phyloP scores from a whole-genome alignment of 2,888 invertebrate genomes.

The Stenodema calcarata region DNA sequence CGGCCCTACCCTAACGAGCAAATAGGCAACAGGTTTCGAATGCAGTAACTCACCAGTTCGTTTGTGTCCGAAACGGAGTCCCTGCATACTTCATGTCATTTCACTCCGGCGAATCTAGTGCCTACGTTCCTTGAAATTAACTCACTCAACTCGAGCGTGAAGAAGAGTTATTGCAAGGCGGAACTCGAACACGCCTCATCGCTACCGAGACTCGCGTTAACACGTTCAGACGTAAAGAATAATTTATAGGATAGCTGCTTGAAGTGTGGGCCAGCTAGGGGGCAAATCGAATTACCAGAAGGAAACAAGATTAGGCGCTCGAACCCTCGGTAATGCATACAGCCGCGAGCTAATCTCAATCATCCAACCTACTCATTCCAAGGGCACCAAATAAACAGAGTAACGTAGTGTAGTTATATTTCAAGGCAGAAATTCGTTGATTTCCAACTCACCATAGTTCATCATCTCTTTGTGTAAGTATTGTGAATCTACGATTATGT shows the following conservation, averaged over 20 bases:
- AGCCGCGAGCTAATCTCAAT: background rate
- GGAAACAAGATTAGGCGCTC: background rate
- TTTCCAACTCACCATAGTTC: background rate
- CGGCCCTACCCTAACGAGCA: no score
- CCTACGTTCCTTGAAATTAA: background rate
- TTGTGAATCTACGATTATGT: no score
- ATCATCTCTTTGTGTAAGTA: background rate
- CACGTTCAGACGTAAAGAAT: constrained; percentile 8
- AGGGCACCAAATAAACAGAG: background rate
- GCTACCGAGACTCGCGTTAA: background rate
- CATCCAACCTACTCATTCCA: background rate
- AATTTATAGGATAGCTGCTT: background rate
- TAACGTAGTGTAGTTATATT: background rate
- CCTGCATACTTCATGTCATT: no score
- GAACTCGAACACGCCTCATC: background rate
- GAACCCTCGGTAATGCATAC: background rate
- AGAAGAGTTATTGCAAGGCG: background rate
- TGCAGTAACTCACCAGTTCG: no score
- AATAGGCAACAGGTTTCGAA: no score
- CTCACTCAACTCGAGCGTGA: background rate
- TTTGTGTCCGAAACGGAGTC: no score
- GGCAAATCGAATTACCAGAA: constrained; percentile 11
- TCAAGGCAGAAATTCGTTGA: background rate
- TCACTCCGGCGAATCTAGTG: no score
- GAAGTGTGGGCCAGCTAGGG: background rate